Evolutionary conservation across 1,140 invertebrate genomes (phyloP).

Genomic region (Papilio polyxenes): DNA sequence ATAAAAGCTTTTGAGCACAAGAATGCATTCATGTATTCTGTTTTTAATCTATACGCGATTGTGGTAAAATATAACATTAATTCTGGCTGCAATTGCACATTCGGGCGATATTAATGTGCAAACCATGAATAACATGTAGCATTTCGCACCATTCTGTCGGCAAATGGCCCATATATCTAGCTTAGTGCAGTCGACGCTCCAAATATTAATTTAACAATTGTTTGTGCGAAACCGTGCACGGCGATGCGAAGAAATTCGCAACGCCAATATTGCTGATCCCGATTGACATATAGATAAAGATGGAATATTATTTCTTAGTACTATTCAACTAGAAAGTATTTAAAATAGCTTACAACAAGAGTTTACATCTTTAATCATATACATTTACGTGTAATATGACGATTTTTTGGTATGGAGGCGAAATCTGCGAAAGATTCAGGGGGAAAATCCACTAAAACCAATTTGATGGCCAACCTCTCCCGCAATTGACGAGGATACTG

Average conservation of each 20-base stretch:
- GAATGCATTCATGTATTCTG: slow-evolving; percentile 31
- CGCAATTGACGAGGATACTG: too few species aligned
- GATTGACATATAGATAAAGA: background rate
- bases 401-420: too few species aligned
- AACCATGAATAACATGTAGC: slow-evolving; percentile 67
- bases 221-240: slow-evolving; percentile 44
- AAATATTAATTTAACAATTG: slow-evolving; percentile 72
- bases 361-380: too few species aligned
- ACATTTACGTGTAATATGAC: too few species aligned
- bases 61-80: slow-evolving; percentile 52
- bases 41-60: slow-evolving; percentile 40
- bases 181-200: slow-evolving; percentile 70
- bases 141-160: slow-evolving; percentile 64
- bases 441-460: too few species aligned
- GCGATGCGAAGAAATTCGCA: slow-evolving; percentile 25
- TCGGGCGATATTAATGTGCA: slow-evolving; percentile 61
- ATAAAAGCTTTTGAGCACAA: slow-evolving; percentile 24
- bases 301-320: background rate
- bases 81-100: slow-evolving; percentile 63
- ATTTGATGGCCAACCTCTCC: too few species aligned
- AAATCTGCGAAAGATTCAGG: too few species aligned
- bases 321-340: too few species aligned
- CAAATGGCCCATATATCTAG: slow-evolving; percentile 74
- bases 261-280: slow-evolving; percentile 7
- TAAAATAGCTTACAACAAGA: too few species aligned